phyloP scores from a whole-genome alignment of 2,888 invertebrate species.

The Catocala sponsa region DNA sequence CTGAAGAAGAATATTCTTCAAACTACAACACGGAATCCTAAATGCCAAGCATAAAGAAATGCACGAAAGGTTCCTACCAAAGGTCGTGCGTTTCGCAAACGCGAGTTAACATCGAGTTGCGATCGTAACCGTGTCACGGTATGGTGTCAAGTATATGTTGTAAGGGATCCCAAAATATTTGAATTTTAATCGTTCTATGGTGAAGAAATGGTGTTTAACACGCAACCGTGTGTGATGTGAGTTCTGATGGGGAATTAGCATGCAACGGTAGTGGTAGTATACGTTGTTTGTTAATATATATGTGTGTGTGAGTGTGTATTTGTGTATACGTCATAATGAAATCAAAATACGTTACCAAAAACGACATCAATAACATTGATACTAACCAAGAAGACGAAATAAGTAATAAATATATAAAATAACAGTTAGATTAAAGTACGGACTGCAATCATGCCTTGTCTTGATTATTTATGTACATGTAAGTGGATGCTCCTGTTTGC shows the following conservation, averaged over 20 bases:
- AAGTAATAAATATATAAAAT: too few relatives aligned
- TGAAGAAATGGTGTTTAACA: conserved; percentile 27
- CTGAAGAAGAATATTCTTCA: not conserved
- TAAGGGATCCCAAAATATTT: conserved; percentile 38
- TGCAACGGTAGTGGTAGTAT: conserved; percentile 7
- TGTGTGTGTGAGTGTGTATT: too few relatives aligned
- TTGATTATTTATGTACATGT: too few relatives aligned
- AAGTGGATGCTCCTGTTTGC: too few relatives aligned
- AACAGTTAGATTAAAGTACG: too few relatives aligned
- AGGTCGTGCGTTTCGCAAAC: conserved; percentile 47
- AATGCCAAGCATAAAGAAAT: conserved; percentile 24
- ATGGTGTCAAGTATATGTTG: conserved; percentile 40
- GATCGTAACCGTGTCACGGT: conserved; percentile 24
- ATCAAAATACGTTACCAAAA: too few relatives aligned
- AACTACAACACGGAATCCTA: conserved; percentile 9
- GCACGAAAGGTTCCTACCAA: conserved; percentile 17
- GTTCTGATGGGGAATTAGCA: conserved; percentile 22
- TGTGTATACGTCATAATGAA: too few relatives aligned
- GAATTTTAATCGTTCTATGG: conserved; percentile 46
- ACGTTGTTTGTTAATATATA: not conserved
- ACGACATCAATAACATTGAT: too few relatives aligned
- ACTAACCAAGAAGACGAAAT: too few relatives aligned
- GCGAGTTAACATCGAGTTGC: conserved; percentile 30
- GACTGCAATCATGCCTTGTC: too few relatives aligned
- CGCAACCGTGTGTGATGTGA: conserved; percentile 22